phyloP scores from a whole-genome alignment of 2,888 invertebrate genomes.

The Mesopsocus fuscifrons region DNA sequence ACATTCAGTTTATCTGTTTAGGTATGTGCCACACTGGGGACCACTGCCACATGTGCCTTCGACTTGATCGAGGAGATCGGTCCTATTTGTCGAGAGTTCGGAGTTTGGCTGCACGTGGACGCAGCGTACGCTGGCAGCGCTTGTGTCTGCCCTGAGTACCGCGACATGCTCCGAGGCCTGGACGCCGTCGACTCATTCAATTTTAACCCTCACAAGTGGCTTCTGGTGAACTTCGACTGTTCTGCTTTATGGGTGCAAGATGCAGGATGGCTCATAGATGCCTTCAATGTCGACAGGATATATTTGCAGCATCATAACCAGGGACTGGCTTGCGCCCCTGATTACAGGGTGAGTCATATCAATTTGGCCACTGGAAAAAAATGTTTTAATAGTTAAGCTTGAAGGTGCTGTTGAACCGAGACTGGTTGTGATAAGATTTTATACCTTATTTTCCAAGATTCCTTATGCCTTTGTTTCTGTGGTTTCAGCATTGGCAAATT shows the following conservation, averaged over 20 bases:
- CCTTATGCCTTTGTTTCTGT: neutral
- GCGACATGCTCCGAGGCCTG: conserved; percentile 53
- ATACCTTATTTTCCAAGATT: no score
- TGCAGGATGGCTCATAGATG: conserved; percentile 56
- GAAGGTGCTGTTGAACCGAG: no score
- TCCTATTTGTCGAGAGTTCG: conserved; percentile 50
- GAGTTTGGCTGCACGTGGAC: conserved; percentile 84
- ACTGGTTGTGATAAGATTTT: no score
- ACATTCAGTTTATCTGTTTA: no score
- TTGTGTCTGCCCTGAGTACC: conserved; percentile 80
- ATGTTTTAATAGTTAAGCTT: neutral
- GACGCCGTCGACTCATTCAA: conserved; percentile 78
- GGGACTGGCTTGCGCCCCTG: conserved; percentile 29
- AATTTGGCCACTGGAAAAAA: neutral
- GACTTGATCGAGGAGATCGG: conserved; percentile 73
- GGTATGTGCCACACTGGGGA: conserved; percentile 65
- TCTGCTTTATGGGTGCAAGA: conserved; percentile 84
- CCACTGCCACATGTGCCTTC: conserved; percentile 73
- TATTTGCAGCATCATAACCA: conserved; percentile 61
- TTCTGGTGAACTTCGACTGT: conserved; percentile 89
- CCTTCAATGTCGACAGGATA: conserved; percentile 79
- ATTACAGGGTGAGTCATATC: conserved; percentile 33
- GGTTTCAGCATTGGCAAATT: conserved; percentile 67
- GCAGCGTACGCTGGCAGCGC: conserved; percentile 85
- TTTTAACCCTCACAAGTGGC: conserved; percentile 91